Base-by-base conservation (phyloP, 2,113 vertebrate genomes). In the Pimephales promelas region DNA sequence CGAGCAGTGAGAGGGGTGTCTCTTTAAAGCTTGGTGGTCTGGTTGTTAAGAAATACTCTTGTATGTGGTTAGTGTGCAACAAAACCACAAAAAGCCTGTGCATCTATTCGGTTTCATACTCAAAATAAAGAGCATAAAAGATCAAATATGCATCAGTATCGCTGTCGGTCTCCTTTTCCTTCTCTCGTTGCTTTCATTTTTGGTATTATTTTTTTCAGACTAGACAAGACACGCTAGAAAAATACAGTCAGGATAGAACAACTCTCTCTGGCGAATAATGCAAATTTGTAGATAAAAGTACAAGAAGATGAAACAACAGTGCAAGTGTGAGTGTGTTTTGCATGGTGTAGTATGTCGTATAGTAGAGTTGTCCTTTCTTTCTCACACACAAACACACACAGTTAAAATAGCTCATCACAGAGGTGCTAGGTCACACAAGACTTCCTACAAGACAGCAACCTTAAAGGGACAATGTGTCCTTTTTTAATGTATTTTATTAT, bases 211-310 rank as follows among this genome's bases (percentile, higher is more conserved):
- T 28, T 22, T 68, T 54, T 22, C 26, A 45, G 73, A 79, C 79
- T 81, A 81, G 72, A 81, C 64, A 5, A 61, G 73, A 79, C 74
- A 88, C 68, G 70, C 28, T 45, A 74, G 79, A 82, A 70, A 73
- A 86, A 83, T 59, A 68, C 79, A 80, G 83, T 52, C 72, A 36
- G 70, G 72, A 71, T 40, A 61, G 71, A n/a, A 24, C 5, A 20
- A 31, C 43, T 47, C 61, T 84, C 52, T 71, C 73, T 56, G 45
- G 77, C 10, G 47, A 83, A 80, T 87, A 61, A 85, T 85, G 76
- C 31, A 87, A 85, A 85, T 87, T 80, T 81, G 59, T 81, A 87
- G 86, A 79, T 66, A 49, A 79, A 79, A 52, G 26, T 49, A 61
- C 1, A 1, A 1, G 10, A 11, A 66, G 59, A 79, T 66, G 59